phyloP scores from a whole-genome alignment of 2,888 invertebrate genomes.

The Standfussiana lucernea region DNA sequence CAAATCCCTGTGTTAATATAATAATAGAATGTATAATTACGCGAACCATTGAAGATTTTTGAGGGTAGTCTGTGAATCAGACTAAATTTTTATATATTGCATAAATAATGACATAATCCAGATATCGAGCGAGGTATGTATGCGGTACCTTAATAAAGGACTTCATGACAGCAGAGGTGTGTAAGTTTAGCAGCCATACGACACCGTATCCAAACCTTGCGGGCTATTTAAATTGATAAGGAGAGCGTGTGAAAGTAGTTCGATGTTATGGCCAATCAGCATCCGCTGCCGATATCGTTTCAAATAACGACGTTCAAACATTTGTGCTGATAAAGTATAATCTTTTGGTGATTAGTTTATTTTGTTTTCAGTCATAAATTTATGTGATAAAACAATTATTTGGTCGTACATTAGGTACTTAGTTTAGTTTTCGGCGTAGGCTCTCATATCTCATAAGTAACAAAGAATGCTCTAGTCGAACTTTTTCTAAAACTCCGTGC shows the following conservation, averaged over 20 bases:
- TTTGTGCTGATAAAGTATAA: constrained; percentile 33
- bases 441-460: background rate
- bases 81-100: background rate
- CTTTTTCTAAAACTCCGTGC: background rate
- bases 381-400: constrained; percentile 2
- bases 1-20: too few relatives aligned
- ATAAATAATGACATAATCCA: background rate
- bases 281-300: constrained; percentile 36
- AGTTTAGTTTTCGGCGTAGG: background rate
- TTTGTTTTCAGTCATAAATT: constrained; percentile 10
- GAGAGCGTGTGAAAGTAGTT: constrained; percentile 41
- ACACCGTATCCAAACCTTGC: background rate
- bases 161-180: constrained; percentile 1
- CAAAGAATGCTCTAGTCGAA: background rate
- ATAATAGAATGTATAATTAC: background rate
- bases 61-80: background rate
- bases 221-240: constrained; percentile 45
- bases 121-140: background rate
- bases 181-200: background rate
- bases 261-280: constrained; percentile 48
- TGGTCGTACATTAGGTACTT: background rate
- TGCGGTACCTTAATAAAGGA: background rate
- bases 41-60: background rate
- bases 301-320: constrained; percentile 31
- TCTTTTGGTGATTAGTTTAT: constrained; percentile 24